Conservation (phyloP, 1,140 invertebrate species). For the Drosophila rufa region DNA sequence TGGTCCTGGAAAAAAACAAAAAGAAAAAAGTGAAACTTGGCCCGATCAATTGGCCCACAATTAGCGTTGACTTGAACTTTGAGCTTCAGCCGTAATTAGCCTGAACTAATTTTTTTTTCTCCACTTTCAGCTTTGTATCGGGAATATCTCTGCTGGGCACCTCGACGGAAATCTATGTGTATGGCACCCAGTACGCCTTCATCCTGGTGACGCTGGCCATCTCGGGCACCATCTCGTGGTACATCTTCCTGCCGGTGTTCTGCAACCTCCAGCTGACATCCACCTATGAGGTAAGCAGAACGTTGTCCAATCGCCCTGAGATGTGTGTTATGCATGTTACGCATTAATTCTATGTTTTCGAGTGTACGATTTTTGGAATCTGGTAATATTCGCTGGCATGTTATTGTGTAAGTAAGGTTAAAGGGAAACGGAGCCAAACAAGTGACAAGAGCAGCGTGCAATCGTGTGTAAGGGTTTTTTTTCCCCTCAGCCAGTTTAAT, state of each 20-base stretch:
- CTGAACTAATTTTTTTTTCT: slow-evolving; percentile 15
- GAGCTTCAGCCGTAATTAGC: slow-evolving; percentile 30
- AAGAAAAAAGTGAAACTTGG: slow-evolving; percentile 27
- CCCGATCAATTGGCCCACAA: slow-evolving; percentile 44
- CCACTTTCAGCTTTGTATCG: slow-evolving; percentile 91
- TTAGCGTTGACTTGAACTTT: slow-evolving; percentile 36
- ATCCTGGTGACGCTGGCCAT: slow-evolving; percentile 88
- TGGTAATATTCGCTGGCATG: slow-evolving; percentile 38
- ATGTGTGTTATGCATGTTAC: slow-evolving; percentile 46
- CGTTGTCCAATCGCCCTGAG: slow-evolving; percentile 31
- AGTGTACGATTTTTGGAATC: slow-evolving; percentile 29
- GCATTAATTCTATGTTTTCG: slow-evolving; percentile 46
- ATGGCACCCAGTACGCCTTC: slow-evolving; percentile 91
- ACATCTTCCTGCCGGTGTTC: slow-evolving; percentile 93
- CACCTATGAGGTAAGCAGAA: slow-evolving; percentile 90
- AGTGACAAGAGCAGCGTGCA: slow-evolving; percentile 11
- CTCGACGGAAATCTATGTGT: slow-evolving; percentile 93
- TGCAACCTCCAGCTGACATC: slow-evolving; percentile 93
- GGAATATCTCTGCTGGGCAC: slow-evolving; percentile 93
- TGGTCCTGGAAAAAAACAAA: not conserved
- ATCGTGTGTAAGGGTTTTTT: slow-evolving; percentile 30
- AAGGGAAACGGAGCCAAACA: not conserved
- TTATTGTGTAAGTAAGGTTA: slow-evolving; percentile 49
- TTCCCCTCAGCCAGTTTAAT: slow-evolving; percentile 25
- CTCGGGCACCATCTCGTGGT: slow-evolving; percentile 89